These are phyloP conservation scores for Nephrotoma flavescens DNA, from an alignment of 2,888 invertebrate species.

Conservation along the genomic window DNA sequence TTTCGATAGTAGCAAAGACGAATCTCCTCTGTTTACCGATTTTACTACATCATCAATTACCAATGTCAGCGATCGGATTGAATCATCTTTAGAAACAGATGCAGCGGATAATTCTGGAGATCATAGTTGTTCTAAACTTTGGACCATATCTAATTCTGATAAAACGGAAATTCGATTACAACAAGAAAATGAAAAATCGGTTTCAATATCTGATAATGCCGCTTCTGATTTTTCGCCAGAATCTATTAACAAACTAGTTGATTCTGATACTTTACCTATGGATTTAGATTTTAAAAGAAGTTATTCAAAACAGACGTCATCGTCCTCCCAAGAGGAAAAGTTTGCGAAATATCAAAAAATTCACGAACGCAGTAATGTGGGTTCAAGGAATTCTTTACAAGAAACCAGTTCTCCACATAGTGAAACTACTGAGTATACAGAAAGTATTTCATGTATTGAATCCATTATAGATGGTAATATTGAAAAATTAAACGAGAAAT, in stretches of 20 bases:
- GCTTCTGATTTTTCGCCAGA: constrained; percentile 9
- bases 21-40: constrained; percentile 6
- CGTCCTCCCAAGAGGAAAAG: not conserved
- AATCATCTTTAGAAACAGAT: constrained; percentile 1
- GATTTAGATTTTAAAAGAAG: constrained; percentile 5
- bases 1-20: constrained; percentile 6
- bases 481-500: constrained; percentile 7
- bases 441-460: constrained; percentile 19
- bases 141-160: not conserved
- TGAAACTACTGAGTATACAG: constrained; percentile 20
- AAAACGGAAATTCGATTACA: not conserved
- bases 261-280: constrained; percentile 3
- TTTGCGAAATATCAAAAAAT: not conserved
- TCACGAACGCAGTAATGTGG: not conserved
- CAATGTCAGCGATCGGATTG: constrained; percentile 6
- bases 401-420: constrained; percentile 18
- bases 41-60: constrained; percentile 8
- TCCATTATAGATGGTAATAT: constrained; percentile 19
- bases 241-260: constrained; percentile 5
- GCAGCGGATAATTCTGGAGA: not conserved
- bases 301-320: not conserved
- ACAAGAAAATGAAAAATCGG: constrained; percentile 3
- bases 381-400: not conserved
- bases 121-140: not conserved
- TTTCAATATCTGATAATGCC: constrained; percentile 9